phyloP scores from a whole-genome alignment of 2,113 vertebrate species.

The Elephas maximus region DNA sequence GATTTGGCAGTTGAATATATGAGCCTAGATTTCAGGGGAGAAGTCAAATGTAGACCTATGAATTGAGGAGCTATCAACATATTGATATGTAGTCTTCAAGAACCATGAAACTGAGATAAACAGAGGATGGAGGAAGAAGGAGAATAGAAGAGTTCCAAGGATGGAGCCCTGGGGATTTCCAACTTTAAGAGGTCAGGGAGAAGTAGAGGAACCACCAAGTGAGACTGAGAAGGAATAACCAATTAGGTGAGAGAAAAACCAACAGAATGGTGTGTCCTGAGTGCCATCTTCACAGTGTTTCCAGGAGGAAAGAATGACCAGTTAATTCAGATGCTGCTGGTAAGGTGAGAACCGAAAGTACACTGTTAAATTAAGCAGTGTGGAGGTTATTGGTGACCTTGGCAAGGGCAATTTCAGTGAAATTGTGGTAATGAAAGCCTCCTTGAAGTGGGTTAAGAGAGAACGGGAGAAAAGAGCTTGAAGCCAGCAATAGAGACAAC shows the following conservation, averaged over 20 bases:
- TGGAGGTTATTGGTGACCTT: not conserved
- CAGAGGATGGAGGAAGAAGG: not conserved
- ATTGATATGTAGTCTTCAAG: not conserved
- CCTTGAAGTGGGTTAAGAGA: not conserved
- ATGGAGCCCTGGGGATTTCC: not conserved
- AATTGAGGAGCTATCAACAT: not conserved
- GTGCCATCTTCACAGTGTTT: not conserved
- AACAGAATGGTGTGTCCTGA: not conserved
- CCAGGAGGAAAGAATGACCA: not conserved
- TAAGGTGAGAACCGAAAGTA: not conserved
- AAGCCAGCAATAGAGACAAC: not conserved
- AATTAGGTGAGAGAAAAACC: not conserved
- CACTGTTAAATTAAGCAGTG: not conserved
- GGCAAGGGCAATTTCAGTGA: not conserved
- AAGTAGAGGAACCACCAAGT: not conserved
- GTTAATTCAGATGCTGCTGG: not conserved
- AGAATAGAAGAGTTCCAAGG: not conserved
- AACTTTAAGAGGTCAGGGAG: not conserved
- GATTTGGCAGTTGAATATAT: not conserved
- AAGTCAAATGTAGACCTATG: not conserved
- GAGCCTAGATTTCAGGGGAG: not conserved
- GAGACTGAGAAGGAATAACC: not conserved
- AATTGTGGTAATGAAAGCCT: not conserved
- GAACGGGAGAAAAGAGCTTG: constrained; percentile 2
- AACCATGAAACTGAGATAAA: not conserved